These are phyloP conservation scores for Gobionotothen gibberifrons DNA, from an alignment of 2,797 vertebrate species.

Conservation along the genomic window DNA sequence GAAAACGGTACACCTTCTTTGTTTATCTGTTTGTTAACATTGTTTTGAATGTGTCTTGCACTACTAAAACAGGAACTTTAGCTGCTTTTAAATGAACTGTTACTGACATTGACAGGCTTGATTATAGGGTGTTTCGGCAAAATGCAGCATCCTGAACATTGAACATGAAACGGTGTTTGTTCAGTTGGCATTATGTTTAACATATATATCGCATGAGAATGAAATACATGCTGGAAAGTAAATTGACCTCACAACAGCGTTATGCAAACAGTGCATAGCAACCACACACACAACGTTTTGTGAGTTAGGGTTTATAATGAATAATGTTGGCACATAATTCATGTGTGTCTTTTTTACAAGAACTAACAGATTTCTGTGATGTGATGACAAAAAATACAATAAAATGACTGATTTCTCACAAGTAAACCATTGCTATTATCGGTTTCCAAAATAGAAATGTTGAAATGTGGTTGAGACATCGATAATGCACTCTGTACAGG, in stretches of 20 bases:
- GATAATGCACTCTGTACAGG: background rate
- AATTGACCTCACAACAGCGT: background rate
- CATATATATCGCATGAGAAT: background rate
- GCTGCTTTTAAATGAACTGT: background rate
- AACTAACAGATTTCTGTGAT: background rate
- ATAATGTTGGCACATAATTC: background rate
- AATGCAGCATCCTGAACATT: background rate
- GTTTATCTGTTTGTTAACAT: background rate
- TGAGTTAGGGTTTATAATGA: background rate
- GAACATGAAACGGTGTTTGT: background rate
- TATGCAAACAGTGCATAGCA: background rate
- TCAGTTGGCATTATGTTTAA: background rate
- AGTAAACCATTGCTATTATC: background rate
- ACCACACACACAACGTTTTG: background rate
- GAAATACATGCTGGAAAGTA: background rate
- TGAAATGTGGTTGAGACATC: background rate
- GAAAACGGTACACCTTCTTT: background rate
- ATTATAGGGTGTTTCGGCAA: background rate
- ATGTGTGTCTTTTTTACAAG: background rate
- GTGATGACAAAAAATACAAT: constrained; percentile 19
- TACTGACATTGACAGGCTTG: background rate
- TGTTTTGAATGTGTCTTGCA: background rate
- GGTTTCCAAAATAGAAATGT: constrained; percentile 1
- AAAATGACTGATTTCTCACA: background rate
- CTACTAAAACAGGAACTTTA: too few species aligned